Evolutionary conservation across 35 echinoderm and acorn worm species (phyloP).

Genomic region (Ophiothrix spiculata): DNA sequence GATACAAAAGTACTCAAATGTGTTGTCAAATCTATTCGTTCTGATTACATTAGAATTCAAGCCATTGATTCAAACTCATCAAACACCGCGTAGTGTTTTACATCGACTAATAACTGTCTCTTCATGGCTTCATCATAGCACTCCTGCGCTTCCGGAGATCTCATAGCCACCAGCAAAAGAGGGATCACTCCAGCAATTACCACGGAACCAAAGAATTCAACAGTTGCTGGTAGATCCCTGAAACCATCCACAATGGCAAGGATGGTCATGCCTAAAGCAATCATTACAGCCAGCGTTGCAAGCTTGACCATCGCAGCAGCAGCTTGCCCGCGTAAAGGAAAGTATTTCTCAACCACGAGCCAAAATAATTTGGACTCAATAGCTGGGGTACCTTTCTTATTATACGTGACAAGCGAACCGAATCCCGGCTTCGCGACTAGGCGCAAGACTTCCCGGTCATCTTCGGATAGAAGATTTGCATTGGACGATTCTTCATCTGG

Average conservation of each 20-base stretch:
- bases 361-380: slow-evolving; percentile 48
- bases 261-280: slow-evolving; percentile 65
- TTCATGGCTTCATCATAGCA: slow-evolving; percentile 48
- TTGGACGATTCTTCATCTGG: neutral
- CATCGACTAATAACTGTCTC: slow-evolving; percentile 43
- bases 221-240: slow-evolving; percentile 58
- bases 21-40: no score
- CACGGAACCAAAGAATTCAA: slow-evolving; percentile 71
- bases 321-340: slow-evolving; percentile 43
- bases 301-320: slow-evolving; percentile 34
- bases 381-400: slow-evolving; percentile 46
- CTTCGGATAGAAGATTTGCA: neutral
- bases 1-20: no score
- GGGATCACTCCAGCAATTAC: slow-evolving; percentile 70
- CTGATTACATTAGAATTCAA: no score
- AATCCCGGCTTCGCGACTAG: neutral
- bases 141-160: slow-evolving; percentile 62
- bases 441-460: neutral
- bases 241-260: slow-evolving; percentile 65
- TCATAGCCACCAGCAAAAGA: slow-evolving; percentile 40
- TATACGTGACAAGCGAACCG: neutral
- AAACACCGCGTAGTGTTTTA: slow-evolving; percentile 32
- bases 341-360: slow-evolving; percentile 59
- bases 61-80: slow-evolving; percentile 4
- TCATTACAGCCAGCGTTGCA: slow-evolving; percentile 33